A percentile compares a stretch with the other conserved stretches of the same genome.
Evolutionary conservation across 1,140 invertebrate genomes (phyloP).

Genomic region (Andrena cerasifolii): DNA sequence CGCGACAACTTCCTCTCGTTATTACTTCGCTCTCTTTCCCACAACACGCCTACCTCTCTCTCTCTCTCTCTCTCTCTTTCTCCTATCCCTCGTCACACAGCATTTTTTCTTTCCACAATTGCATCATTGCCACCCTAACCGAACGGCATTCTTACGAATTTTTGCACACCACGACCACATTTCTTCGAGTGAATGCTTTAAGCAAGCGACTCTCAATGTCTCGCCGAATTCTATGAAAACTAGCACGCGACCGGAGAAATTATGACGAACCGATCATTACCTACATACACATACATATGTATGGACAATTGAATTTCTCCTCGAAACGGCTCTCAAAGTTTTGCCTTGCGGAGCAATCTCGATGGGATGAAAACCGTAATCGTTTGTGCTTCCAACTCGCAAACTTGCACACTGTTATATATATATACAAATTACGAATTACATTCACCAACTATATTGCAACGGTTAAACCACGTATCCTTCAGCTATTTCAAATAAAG

Average conservation of each 20-base stretch:
- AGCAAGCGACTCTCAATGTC: background rate
- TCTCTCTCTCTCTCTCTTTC: background rate
- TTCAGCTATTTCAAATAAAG: background rate
- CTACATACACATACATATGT: constrained; percentile 32
- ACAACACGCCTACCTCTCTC: background rate
- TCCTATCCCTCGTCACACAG: background rate
- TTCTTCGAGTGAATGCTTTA: background rate
- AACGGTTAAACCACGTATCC: background rate
- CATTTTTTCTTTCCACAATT: background rate
- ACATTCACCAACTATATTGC: background rate
- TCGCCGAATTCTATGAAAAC: background rate
- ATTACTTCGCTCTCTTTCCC: constrained; percentile 8
- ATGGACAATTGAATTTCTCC: background rate
- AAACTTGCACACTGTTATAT: no score
- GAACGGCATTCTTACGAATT: constrained; percentile 1
- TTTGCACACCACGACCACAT: constrained; percentile 1
- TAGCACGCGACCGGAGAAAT: constrained; percentile 11
- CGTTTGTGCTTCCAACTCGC: no score
- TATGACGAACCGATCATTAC: constrained; percentile 1
- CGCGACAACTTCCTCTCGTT: constrained; percentile 54
- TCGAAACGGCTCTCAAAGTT: no score
- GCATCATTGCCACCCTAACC: background rate
- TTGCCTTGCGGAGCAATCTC: no score
- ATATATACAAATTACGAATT: no score
- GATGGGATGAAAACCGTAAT: no score